These are phyloP conservation scores for Monoplex corrugatus DNA, from an alignment of 2,888 invertebrate genomes.

Conservation along the genomic window DNA sequence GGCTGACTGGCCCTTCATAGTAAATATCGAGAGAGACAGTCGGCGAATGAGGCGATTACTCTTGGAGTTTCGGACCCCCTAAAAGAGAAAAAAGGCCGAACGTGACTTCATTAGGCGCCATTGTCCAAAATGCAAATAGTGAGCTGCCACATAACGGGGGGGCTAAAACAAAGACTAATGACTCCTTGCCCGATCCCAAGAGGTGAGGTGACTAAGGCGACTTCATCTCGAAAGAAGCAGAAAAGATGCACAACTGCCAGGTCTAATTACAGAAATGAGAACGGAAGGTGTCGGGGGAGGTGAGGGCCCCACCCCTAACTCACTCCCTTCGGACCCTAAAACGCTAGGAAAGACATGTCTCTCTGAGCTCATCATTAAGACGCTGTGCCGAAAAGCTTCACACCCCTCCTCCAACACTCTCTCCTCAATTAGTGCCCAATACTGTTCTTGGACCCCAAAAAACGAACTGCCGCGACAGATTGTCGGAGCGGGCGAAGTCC, in stretches of 20 bases:
- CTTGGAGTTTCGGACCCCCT: background rate
- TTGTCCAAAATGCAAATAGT: constrained; percentile 4
- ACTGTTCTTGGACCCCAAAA: background rate
- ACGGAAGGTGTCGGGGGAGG: constrained; percentile 43
- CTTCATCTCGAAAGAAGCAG: constrained; percentile 36
- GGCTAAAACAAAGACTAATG: constrained; percentile 45
- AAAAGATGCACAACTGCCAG: constrained; percentile 46
- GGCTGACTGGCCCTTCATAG: no score
- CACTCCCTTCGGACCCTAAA: constrained; percentile 27
- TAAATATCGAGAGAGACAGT: constrained; percentile 23
- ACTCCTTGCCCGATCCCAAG: background rate
- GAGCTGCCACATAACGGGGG: background rate
- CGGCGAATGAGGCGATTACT: background rate
- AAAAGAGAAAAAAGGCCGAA: constrained; percentile 13
- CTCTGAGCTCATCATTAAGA: constrained; percentile 7
- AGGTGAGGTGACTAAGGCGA: constrained; percentile 38
- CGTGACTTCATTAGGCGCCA: constrained; percentile 38
- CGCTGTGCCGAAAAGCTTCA: constrained; percentile 14
- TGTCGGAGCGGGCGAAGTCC: background rate
- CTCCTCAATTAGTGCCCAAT: constrained; percentile 17
- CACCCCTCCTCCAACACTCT: constrained; percentile 23
- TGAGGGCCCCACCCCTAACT: background rate
- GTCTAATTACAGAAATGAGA: constrained; percentile 44
- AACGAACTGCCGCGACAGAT: background rate
- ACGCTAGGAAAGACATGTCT: background rate